Base-by-base conservation (phyloP, 2,113 vertebrate species). In the Clarias batrachus region DNA sequence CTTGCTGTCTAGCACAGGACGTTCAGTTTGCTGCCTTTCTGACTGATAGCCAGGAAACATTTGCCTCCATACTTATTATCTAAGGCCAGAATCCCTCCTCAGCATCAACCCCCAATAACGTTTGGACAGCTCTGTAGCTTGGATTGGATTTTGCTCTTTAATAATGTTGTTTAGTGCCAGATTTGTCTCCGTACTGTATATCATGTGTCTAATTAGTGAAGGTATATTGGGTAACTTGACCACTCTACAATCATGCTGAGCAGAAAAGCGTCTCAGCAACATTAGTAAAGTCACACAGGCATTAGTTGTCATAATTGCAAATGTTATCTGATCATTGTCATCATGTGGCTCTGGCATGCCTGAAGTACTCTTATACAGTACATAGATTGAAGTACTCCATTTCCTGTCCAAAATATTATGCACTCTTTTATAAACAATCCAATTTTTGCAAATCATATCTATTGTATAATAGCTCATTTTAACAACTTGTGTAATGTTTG, bases 41-140 rank as follows among this genome's bases (percentile, higher is more conserved):
- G 87, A 88, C 81, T 84, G 87, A 88, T 86, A 52, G 73, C 5
- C 37, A 52, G 11, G 33, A 73, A 74, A 74, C 19, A 16, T 66
- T 66, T 33, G 27, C 33, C 8, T 37, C 70, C 13, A 33, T 14
- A 68, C 5, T 68, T 68, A 48, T 17, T 16, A 60, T 60, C 19
- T 60, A 68, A 68, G 65, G 12, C 65, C n/a, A 68, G 13, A 16
- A 7, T 3, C 1, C 30, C 27, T 48, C 48, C 48, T 48, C 7
- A 48, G 48, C 48, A 33, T 33, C 21, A 41, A 73, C 9, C 1
- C 33, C 19, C 21, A 3, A 37, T 41, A 21, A 73, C 30, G 1
- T 48, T 30, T 16, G 14, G 13, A 41, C 17, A 41, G 17, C 68
- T 71, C 68, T 71, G 17, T 71, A 19, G 10, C 3, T 74, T 48